These are phyloP conservation scores for Pyrgus malvae DNA, from an alignment of 2,888 invertebrate species.

Conservation along the genomic window DNA sequence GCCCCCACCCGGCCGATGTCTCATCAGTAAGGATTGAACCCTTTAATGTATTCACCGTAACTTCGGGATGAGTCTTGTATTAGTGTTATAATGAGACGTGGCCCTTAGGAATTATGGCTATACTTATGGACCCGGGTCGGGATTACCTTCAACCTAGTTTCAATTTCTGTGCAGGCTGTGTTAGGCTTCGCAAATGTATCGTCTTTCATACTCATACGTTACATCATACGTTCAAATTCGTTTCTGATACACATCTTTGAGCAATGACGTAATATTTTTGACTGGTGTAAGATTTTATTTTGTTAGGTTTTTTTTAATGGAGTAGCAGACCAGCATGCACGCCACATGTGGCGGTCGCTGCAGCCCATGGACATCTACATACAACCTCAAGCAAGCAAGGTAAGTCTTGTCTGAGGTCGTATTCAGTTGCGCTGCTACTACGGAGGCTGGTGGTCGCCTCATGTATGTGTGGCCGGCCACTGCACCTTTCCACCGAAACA, in stretches of 20 bases:
- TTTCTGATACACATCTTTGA: conserved; percentile 19
- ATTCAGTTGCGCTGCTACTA: no score
- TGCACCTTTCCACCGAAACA: no score
- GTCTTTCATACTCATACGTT: conserved; percentile 31
- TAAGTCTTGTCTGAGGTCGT: no score
- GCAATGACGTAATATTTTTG: background rate
- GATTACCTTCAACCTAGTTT: conserved; percentile 76
- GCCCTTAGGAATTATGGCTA: conserved; percentile 80
- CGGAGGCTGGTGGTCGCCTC: no score
- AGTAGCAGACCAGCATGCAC: no score
- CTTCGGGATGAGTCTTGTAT: conserved; percentile 82
- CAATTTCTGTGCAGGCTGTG: conserved; percentile 74
- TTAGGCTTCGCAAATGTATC: conserved; percentile 50
- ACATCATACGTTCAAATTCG: background rate
- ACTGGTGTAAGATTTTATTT: no score
- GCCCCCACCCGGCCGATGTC: conserved; percentile 70
- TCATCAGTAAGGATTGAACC: conserved; percentile 82
- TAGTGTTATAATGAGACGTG: conserved; percentile 82
- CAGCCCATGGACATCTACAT: no score
- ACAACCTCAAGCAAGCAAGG: no score
- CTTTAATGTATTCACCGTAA: conserved; percentile 82
- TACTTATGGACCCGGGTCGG: conserved; percentile 69
- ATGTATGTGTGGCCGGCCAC: no score
- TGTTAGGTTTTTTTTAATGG: background rate
- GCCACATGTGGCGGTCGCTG: no score